Percentiles rank a stretch among this genome's conserved stretches.
These are phyloP conservation scores for Trichosurus vulpecula DNA, from an alignment of 2,797 vertebrate genomes.

Conservation along the genomic window DNA sequence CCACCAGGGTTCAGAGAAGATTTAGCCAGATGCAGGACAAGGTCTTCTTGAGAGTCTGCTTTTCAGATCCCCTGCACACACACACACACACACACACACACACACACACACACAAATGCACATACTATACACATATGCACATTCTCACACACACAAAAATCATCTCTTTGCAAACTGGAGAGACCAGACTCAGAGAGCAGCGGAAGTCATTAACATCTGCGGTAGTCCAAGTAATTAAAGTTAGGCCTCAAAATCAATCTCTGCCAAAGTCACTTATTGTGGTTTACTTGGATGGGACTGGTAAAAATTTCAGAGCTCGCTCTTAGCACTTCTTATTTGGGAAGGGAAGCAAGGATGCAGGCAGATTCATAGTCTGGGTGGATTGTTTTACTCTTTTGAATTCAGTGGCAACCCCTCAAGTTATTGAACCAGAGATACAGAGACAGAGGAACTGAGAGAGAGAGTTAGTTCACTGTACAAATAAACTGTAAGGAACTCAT, in stretches of 20 bases:
- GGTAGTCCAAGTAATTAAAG: conserved; percentile 84
- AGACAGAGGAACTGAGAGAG: conserved; percentile 45
- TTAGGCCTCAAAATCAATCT: conserved; percentile 84
- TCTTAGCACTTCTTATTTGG: conserved; percentile 66
- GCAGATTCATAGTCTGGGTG: conserved; percentile 66
- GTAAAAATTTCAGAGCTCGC: conserved; percentile 75
- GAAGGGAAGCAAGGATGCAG: conserved; percentile 56
- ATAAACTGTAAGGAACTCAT: conserved; percentile 85
- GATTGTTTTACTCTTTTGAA: conserved; percentile 68
- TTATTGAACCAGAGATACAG: conserved; percentile 49
- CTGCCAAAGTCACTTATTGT: conserved; percentile 79
- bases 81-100: not conserved
- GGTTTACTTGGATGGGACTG: conserved; percentile 78
- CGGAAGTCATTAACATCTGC: conserved; percentile 86
- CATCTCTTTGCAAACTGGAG: conserved; percentile 76
- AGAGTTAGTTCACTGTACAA: conserved; percentile 80
- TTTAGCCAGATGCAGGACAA: not conserved
- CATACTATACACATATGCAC: conserved; percentile 27
- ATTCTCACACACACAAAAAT: conserved; percentile 55
- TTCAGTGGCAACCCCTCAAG: conserved; percentile 70
- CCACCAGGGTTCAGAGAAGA: not conserved
- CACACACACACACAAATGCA: not conserved
- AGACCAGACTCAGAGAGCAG: conserved; percentile 75
- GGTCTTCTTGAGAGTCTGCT: not conserved
- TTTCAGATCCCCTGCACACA: not conserved